These are phyloP conservation scores for Amphiduros pacificus DNA, from an alignment of 2,888 invertebrate genomes.

Conservation along the genomic window DNA sequence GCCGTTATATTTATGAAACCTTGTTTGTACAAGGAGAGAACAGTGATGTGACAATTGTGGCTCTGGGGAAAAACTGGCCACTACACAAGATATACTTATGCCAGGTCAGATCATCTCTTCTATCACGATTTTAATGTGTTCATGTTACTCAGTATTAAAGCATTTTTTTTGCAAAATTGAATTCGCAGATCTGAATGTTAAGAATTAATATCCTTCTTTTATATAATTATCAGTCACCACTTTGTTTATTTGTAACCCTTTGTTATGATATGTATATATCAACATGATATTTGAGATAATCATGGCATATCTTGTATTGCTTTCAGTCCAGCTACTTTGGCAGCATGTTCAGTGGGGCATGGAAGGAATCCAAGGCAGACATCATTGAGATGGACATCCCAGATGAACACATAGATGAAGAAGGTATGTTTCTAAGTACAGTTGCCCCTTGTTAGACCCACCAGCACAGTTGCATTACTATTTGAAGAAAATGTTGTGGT, in stretches of 20 bases:
- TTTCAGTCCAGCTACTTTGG: conserved; percentile 75
- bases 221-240: too few relatives aligned
- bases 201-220: too few relatives aligned
- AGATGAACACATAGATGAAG: conserved; percentile 72
- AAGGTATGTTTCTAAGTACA: conserved; percentile 65
- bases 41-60: conserved; percentile 74
- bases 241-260: too few relatives aligned
- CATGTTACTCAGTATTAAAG: not conserved
- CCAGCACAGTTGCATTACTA: too few relatives aligned
- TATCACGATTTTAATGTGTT: not conserved
- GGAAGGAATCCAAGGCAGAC: conserved; percentile 72
- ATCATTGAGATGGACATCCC: conserved; percentile 71
- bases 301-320: conserved; percentile 10
- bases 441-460: too few relatives aligned
- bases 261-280: too few relatives aligned
- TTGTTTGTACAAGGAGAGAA: conserved; percentile 75
- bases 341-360: conserved; percentile 79
- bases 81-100: conserved; percentile 79
- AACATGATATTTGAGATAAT: too few relatives aligned
- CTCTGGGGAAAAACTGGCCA: conserved; percentile 73
- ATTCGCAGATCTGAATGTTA: not conserved
- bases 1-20: conserved; percentile 78
- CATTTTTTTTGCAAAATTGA: not conserved
- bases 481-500: too few relatives aligned
- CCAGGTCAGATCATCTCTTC: conserved; percentile 61